Evolutionary conservation across 2,113 vertebrate species (phyloP).

Genomic region (Micromys minutus): DNA sequence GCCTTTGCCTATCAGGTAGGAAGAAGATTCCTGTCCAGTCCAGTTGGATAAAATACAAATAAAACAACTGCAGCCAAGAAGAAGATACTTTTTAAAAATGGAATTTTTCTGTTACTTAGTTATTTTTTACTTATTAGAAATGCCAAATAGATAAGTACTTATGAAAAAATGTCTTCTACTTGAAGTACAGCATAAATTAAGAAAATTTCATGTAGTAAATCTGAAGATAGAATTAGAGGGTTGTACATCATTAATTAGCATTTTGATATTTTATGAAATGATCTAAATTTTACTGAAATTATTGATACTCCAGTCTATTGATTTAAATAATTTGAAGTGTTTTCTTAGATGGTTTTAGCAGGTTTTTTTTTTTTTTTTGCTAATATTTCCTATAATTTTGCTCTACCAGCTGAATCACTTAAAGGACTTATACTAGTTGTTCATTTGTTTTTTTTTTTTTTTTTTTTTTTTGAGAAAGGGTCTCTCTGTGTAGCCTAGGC

Average conservation of each 20-base stretch:
- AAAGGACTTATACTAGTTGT: not conserved
- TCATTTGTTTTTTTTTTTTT: not conserved
- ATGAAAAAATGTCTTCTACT: slow-evolving; percentile 27
- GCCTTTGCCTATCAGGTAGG: slow-evolving; percentile 99
- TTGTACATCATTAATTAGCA: not conserved
- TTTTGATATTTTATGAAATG: slow-evolving; percentile 20
- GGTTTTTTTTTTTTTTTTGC: slow-evolving; percentile 11
- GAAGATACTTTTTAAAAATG: too few species aligned
- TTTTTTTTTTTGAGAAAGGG: not conserved
- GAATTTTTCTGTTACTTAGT: not conserved
- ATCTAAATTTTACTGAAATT: not conserved
- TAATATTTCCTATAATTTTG: slow-evolving; percentile 6
- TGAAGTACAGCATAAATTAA: slow-evolving; percentile 26
- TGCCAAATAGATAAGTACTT: not conserved
- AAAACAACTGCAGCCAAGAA: slow-evolving; percentile 15
- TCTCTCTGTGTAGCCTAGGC: not conserved
- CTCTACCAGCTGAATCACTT: not conserved
- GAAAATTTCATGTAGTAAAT: slow-evolving; percentile 46
- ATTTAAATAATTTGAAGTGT: slow-evolving; percentile 31
- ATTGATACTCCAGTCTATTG: slow-evolving; percentile 1
- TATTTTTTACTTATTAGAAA: slow-evolving; percentile 44
- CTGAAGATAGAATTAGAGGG: not conserved
- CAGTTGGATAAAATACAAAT: slow-evolving; percentile 28
- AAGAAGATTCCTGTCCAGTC: slow-evolving; percentile 25
- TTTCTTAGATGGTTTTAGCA: slow-evolving; percentile 32